Evolutionary conservation across 2,888 invertebrate genomes (phyloP).

Genomic region (Oithona nana): DNA sequence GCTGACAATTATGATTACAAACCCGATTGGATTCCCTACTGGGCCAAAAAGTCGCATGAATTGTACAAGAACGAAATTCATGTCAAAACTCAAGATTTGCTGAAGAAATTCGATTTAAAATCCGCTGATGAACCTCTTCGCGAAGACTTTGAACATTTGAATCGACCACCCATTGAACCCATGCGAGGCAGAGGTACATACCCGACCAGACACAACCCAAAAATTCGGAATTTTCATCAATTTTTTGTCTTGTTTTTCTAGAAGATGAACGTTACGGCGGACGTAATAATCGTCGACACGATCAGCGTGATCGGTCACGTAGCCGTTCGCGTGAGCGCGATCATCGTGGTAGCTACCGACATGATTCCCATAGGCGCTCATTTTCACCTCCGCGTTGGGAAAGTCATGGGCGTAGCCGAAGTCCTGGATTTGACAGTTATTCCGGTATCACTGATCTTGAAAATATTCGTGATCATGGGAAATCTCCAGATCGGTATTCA

Average conservation of each 20-base stretch:
- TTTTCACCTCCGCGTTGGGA: not conserved
- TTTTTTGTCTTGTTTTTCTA: too few relatives aligned
- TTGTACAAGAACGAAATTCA: conserved; percentile 49
- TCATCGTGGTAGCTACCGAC: too few relatives aligned
- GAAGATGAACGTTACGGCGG: too few relatives aligned
- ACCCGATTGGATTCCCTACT: conserved; percentile 68
- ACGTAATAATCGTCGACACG: too few relatives aligned
- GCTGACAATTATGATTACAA: conserved; percentile 63
- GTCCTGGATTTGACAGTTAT: not conserved
- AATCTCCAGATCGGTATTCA: too few relatives aligned
- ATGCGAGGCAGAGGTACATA: too few relatives aligned
- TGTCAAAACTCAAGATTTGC: conserved; percentile 44
- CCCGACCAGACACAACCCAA: too few relatives aligned
- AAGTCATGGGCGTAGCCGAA: not conserved
- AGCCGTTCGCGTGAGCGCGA: not conserved
- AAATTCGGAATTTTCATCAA: too few relatives aligned
- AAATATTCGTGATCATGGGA: not conserved
- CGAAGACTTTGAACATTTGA: not conserved
- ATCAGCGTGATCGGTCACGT: not conserved
- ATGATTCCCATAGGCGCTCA: not conserved
- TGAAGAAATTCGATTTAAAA: conserved; percentile 37
- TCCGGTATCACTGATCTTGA: conserved; percentile 1
- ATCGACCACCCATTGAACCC: too few relatives aligned
- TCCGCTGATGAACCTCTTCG: conserved; percentile 25
- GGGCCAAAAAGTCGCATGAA: conserved; percentile 63